phyloP scores from a whole-genome alignment of 1,140 invertebrate genomes.

The Macrobrachium rosenbergii region DNA sequence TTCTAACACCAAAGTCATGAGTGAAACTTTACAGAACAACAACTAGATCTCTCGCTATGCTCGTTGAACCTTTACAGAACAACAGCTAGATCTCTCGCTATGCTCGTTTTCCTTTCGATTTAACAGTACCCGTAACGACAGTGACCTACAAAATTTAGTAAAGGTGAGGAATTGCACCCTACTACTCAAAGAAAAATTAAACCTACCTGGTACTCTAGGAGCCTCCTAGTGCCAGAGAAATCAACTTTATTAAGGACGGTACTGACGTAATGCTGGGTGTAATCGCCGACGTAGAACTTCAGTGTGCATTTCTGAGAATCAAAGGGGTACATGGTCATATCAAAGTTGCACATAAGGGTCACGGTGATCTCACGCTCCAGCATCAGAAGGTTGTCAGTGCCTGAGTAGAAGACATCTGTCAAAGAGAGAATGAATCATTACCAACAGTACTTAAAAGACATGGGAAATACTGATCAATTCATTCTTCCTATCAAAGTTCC shows the following conservation, averaged over 20 bases:
- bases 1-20: too few relatives aligned
- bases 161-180: too few relatives aligned
- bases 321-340: slow-evolving; percentile 42
- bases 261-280: slow-evolving; percentile 31
- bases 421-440: background rate
- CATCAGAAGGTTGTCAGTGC: slow-evolving; percentile 19
- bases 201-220: slow-evolving; percentile 42
- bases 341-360: slow-evolving; percentile 35
- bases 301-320: slow-evolving; percentile 30
- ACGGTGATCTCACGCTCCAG: slow-evolving; percentile 30
- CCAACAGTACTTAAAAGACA: too few relatives aligned
- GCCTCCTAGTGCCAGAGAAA: slow-evolving; percentile 24
- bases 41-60: too few relatives aligned
- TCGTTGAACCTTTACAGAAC: too few relatives aligned
- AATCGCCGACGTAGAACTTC: slow-evolving; percentile 20
- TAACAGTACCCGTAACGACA: too few relatives aligned
- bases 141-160: too few relatives aligned
- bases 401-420: slow-evolving; percentile 37
- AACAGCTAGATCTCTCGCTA: too few relatives aligned
- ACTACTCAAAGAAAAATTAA: background rate
- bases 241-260: slow-evolving; percentile 8
- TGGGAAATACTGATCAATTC: too few relatives aligned
- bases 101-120: too few relatives aligned
- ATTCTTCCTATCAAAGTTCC: background rate
- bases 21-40: too few relatives aligned